Base-by-base conservation (phyloP, 2,888 invertebrate species). In the Drosophila mimica region DNA sequence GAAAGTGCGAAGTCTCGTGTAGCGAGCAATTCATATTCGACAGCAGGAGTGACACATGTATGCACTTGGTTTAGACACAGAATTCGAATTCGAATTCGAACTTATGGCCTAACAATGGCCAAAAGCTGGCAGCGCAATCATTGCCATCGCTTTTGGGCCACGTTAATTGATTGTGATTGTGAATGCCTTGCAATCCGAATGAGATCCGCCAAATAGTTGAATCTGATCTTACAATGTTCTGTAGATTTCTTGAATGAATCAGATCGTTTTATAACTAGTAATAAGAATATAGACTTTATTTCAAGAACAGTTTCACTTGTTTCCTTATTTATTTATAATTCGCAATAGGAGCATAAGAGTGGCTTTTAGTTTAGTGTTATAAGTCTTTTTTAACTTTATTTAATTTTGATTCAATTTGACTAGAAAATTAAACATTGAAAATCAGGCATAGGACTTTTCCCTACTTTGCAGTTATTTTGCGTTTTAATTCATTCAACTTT, bases 41-140 rank as follows among this genome's bases (percentile, higher is more conserved):
- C 90, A 86, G 82, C 85, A 56, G 75, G 89, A 82, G 92, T 93
- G 93, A 93, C 93, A 93, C 90, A 92, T 93, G 93, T 93, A 93
- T 93, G 91, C 92, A 91, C 86, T 90, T 86, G 89, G 91, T 92
- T 92, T 92, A 92, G 87, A 93, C 92, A 92, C 88, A 90, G 81
- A 30, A 51, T 25, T 46, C 46, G 36, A 17, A 51, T 51, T 31
- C 34, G 13, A 60, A 70, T 31, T 74, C 75, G 73, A 78, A 79
- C 88, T 51, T 48, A 31, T 77, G 28, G 38, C 56, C 70, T 68
- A 91, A 89, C 85, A 91, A 91, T 85, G 89, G 91, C 40, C 64
- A 28, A 52, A 48, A 62, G 61, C 71, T 73, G 68, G 52, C 79
- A 69, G 13, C 56, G 49, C 90, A 82, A 82, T 79, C 79, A 65